A percentile compares a stretch with the other conserved stretches of the same genome.
Conservation (phyloP, 2,797 vertebrate genomes). For the Mallotus villosus region DNA sequence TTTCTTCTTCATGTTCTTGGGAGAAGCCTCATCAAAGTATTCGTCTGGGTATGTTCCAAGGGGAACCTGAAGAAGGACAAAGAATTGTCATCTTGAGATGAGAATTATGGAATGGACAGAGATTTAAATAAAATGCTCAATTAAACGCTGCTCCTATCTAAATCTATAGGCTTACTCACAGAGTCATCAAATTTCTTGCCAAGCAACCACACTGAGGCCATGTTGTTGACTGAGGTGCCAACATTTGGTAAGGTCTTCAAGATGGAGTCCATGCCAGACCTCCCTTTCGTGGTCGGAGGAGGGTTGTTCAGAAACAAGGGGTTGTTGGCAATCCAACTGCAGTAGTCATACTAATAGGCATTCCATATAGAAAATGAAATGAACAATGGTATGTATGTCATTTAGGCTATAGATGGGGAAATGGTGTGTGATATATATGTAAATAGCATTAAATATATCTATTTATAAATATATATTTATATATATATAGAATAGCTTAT, state of each 20-base stretch:
- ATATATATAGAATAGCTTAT: not conserved
- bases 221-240: conserved; percentile 27
- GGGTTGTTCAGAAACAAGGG: conserved; percentile 64
- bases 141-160: too few relatives aligned
- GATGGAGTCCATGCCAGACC: conserved; percentile 50
- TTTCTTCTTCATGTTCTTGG: conserved; percentile 53
- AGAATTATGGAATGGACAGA: too few relatives aligned
- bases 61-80: conserved; percentile 51
- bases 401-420: not conserved
- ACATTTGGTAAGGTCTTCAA: conserved; percentile 64
- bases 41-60: conserved; percentile 70
- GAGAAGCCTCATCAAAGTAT: conserved; percentile 56
- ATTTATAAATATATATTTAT: too few relatives aligned
- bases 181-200: not conserved
- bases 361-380: not conserved
- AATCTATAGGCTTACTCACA: not conserved
- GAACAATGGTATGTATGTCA: not conserved
- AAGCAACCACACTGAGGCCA: conserved; percentile 4
- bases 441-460: too few relatives aligned
- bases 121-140: too few relatives aligned
- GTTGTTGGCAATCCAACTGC: conserved; percentile 69
- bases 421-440: not conserved
- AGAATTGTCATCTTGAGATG: not conserved
- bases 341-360: conserved; percentile 62
- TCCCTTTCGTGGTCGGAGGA: conserved; percentile 63